phyloP scores from a whole-genome alignment of 2,113 vertebrate genomes.

The Paratilapia polleni region DNA sequence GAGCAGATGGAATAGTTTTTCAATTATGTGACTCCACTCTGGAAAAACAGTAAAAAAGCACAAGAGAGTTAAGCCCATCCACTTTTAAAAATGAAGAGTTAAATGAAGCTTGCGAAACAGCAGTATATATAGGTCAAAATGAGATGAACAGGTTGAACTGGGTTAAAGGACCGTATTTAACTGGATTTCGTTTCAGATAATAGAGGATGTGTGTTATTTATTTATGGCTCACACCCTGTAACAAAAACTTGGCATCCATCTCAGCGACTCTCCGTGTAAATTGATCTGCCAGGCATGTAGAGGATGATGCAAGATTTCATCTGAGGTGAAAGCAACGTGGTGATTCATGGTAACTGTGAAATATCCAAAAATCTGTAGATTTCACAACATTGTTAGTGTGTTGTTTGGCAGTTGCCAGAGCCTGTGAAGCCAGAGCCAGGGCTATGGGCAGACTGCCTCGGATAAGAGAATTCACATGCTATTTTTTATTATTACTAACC shows the following conservation, averaged over 20 bases:
- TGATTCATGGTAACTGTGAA: constrained; percentile 55
- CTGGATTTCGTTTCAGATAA: neutral
- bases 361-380: constrained; percentile 14
- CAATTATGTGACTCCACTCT: constrained; percentile 17
- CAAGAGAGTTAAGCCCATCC: neutral
- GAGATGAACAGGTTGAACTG: neutral
- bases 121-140: neutral
- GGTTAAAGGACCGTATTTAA: neutral
- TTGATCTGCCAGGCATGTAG: neutral
- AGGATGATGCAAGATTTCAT: constrained; percentile 56
- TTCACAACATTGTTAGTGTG: neutral
- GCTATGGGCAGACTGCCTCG: constrained; percentile 10
- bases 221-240: neutral
- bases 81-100: constrained; percentile 3
- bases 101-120: neutral
- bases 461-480: neutral
- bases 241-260: neutral
- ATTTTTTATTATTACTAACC: constrained; percentile 9
- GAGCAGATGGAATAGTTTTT: constrained; percentile 59
- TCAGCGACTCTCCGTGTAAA: neutral
- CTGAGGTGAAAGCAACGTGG: neutral
- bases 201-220: neutral
- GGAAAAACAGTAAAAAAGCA: constrained; percentile 25
- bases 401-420: neutral
- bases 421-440: constrained; percentile 14